Conservation (phyloP, 2,797 vertebrate species). For the Eutrigla gurnardus region DNA sequence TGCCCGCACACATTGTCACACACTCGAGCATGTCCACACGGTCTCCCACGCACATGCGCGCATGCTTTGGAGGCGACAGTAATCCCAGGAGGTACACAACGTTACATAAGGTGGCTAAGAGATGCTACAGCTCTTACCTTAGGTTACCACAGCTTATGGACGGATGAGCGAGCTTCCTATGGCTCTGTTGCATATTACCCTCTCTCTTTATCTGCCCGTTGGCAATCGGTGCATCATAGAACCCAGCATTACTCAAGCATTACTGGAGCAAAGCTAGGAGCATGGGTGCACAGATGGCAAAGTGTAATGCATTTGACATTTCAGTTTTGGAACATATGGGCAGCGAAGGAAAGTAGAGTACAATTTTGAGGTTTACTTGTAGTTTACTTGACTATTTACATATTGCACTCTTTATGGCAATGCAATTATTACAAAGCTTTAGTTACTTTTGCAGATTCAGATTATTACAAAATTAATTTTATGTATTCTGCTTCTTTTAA, state of each 20-base stretch:
- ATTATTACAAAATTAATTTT: background rate
- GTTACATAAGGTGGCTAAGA: conserved; percentile 57
- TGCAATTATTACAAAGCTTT: background rate
- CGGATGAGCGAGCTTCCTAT: conserved; percentile 15
- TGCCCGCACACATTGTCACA: conserved; percentile 27
- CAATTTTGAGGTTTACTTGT: background rate
- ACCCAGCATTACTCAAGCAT: conserved; percentile 9
- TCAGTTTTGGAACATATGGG: background rate
- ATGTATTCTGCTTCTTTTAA: no score
- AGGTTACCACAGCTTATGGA: conserved; percentile 20
- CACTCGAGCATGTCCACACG: conserved; percentile 14
- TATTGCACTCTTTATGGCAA: background rate
- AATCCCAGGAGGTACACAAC: conserved; percentile 54
- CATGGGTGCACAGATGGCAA: background rate
- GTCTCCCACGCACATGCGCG: conserved; percentile 35
- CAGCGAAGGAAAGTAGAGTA: background rate
- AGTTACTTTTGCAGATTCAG: background rate
- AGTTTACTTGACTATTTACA: background rate
- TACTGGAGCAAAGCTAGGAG: conserved; percentile 12
- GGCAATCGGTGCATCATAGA: conserved; percentile 27
- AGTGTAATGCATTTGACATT: conserved; percentile 2
- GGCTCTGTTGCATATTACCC: conserved; percentile 15
- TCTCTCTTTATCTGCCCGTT: conserved; percentile 1
- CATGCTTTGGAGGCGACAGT: conserved; percentile 31
- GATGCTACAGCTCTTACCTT: conserved; percentile 41